Base-by-base conservation (phyloP, 2,888 invertebrate species). In the Cheilosia grossa region DNA sequence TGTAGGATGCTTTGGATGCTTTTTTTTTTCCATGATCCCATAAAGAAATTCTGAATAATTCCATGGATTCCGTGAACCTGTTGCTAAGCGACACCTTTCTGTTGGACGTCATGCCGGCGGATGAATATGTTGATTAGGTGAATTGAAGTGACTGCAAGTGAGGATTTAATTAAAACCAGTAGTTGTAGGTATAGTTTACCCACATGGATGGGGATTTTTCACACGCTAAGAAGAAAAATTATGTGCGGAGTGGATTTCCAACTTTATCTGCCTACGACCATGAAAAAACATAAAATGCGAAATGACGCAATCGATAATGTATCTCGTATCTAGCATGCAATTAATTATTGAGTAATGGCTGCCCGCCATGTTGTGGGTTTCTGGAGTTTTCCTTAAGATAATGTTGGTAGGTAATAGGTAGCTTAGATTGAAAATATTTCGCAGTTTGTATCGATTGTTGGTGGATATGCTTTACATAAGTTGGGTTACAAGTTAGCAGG, bases 1-100 rank as follows among this genome's bases (percentile, higher is more conserved):
- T 56, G 64, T 64, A n/a, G 47, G 73, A 64, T 37, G 33, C 33
- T 63, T 49, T 17, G 21, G n/a, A n/a, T n/a, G 37, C 15, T 17
- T 19, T 49, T 49, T 53, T 66, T 4, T 3, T 10, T 30, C 42
- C 24, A 19, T 42, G 53, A 24, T 17, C n/a, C 17, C 17, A 3
- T 9, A 49, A 40, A 15, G 49, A 2, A 24, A 15, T 64, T 49
- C 49, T 30, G 9, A n/a, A 19, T n/a, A 64, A 59, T 15, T 33
- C 49, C 27, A 30, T 61, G 15, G 4, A 9, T 17, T 61, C 10
- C n/a, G 4, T 33, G 30, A 17, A 44, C 0, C 21, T 24, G 13
- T 40, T 27, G 27, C 21, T 7, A n/a, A 19, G 7, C 7, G 15
- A 40, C 66, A 42, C 53, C 17, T 66, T n/a, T 64, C n/a, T 27